Percentiles rank a stretch among this genome's conserved stretches.
phyloP scores from a whole-genome alignment of 1,140 invertebrate genomes.

The Drosophila micromelanica region DNA sequence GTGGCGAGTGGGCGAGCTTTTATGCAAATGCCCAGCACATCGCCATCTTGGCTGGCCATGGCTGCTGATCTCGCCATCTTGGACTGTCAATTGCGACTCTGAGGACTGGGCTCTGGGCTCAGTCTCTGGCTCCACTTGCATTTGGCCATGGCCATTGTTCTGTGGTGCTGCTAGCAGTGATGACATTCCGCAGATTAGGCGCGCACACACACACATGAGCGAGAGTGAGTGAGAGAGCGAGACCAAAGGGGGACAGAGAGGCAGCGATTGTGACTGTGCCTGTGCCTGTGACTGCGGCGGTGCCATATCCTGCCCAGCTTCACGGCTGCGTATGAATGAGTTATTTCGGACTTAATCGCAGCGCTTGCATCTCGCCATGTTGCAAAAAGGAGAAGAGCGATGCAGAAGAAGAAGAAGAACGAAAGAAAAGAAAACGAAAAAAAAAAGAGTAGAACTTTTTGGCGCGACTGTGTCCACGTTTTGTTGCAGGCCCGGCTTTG shows the following conservation, averaged over 20 bases:
- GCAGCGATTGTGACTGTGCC: constrained; percentile 16
- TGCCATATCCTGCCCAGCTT: constrained; percentile 54
- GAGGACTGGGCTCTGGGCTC: background rate
- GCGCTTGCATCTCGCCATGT: constrained; percentile 65
- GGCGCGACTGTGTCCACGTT: constrained; percentile 43
- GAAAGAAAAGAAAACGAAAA: background rate
- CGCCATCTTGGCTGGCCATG: constrained; percentile 71
- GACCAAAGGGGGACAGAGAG: background rate
- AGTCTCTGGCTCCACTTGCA: constrained; percentile 37
- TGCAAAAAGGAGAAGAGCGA: constrained; percentile 27
- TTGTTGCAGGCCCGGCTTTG: constrained; percentile 53
- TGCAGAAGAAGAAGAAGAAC: too few relatives aligned
- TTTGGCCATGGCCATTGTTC: constrained; percentile 65
- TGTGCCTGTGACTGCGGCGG: constrained; percentile 9
- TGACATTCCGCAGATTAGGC: constrained; percentile 77
- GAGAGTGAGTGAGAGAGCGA: background rate
- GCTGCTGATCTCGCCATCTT: constrained; percentile 77
- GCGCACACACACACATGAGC: constrained; percentile 1
- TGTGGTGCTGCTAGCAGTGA: constrained; percentile 64
- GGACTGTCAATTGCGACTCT: constrained; percentile 49
- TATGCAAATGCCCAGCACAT: constrained; percentile 53
- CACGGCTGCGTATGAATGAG: constrained; percentile 79
- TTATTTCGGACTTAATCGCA: constrained; percentile 81
- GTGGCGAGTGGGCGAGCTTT: constrained; percentile 39
- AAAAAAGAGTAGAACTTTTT: constrained; percentile 20